Conservation (phyloP, 2,888 invertebrate species). For the Xanthia togata region DNA sequence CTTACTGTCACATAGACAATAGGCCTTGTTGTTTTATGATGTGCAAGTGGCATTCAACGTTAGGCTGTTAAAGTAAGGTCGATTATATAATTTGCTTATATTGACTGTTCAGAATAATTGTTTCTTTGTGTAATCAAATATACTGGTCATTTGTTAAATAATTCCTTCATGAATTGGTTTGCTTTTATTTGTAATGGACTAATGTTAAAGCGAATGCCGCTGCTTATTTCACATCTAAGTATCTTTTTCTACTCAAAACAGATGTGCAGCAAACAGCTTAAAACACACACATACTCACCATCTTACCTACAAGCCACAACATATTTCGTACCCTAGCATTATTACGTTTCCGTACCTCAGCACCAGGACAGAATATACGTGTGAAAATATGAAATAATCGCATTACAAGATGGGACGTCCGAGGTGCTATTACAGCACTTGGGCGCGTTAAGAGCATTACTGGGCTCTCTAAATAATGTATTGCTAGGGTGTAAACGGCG, state of each 20-base stretch:
- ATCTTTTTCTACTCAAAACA: constrained; percentile 5
- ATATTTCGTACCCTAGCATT: constrained; percentile 12
- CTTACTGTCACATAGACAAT: neutral
- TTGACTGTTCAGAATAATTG: neutral
- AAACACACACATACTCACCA: constrained; percentile 5
- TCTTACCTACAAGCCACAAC: neutral
- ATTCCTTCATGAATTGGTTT: neutral
- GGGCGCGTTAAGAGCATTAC: constrained; percentile 68
- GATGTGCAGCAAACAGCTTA: constrained; percentile 20
- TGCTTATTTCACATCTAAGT: neutral
- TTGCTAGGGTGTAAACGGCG: constrained; percentile 36
- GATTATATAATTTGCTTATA: neutral
- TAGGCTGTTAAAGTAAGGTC: neutral
- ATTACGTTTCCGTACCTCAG: constrained; percentile 42
- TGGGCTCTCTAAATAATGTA: constrained; percentile 64
- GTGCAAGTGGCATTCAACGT: neutral
- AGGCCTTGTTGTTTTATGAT: neutral
- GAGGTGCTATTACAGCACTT: constrained; percentile 57
- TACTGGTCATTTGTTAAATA: neutral
- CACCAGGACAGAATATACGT: constrained; percentile 52
- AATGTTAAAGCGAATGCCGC: neutral
- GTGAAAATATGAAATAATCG: constrained; percentile 68
- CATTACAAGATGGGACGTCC: constrained; percentile 63
- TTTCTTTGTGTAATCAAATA: neutral
- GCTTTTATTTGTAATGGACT: neutral